Evolutionary conservation across 2,797 vertebrate species (phyloP).

Genomic region (Microctenopoma steveboyesi): DNA sequence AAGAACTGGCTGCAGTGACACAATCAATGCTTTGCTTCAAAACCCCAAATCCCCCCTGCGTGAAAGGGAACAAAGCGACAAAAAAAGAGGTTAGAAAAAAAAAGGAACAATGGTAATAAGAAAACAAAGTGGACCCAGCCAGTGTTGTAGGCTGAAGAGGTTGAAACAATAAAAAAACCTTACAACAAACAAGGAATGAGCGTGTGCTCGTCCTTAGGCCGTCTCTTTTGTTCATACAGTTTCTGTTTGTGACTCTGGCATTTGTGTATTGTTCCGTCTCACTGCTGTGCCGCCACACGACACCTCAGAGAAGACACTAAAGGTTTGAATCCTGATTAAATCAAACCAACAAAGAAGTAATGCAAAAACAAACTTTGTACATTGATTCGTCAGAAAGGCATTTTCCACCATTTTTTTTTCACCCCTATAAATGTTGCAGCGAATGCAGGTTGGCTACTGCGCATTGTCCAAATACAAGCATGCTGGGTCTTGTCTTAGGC

Average conservation of each 20-base stretch:
- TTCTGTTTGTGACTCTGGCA: slow-evolving; percentile 34
- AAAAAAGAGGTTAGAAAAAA: slow-evolving; percentile 7
- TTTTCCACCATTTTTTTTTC: slow-evolving; percentile 58
- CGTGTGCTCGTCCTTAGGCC: slow-evolving; percentile 40
- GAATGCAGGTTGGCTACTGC: slow-evolving; percentile 61
- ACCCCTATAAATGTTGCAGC: slow-evolving; percentile 60
- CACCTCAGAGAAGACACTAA: slow-evolving; percentile 80
- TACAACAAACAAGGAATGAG: slow-evolving; percentile 30
- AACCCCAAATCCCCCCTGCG: slow-evolving; percentile 7
- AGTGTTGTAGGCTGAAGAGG: slow-evolving; percentile 14
- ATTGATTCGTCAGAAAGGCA: slow-evolving; percentile 79
- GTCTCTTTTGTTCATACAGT: slow-evolving; percentile 41
- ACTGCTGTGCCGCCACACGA: slow-evolving; percentile 43
- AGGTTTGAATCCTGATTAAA: slow-evolving; percentile 80
- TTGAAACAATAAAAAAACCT: not conserved
- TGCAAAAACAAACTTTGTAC: slow-evolving; percentile 79
- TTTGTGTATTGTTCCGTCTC: slow-evolving; percentile 59
- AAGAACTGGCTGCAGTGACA: slow-evolving; percentile 23
- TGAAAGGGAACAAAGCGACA: not conserved
- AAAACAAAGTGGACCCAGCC: slow-evolving; percentile 29
- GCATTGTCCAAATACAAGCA: slow-evolving; percentile 63
- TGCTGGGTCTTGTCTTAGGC: slow-evolving; percentile 48
- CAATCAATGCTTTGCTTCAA: slow-evolving; percentile 6
- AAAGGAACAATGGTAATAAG: slow-evolving; percentile 18
- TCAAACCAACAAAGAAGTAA: slow-evolving; percentile 59